phyloP scores from a whole-genome alignment of 1,140 invertebrate genomes.

The Dryas iulia region DNA sequence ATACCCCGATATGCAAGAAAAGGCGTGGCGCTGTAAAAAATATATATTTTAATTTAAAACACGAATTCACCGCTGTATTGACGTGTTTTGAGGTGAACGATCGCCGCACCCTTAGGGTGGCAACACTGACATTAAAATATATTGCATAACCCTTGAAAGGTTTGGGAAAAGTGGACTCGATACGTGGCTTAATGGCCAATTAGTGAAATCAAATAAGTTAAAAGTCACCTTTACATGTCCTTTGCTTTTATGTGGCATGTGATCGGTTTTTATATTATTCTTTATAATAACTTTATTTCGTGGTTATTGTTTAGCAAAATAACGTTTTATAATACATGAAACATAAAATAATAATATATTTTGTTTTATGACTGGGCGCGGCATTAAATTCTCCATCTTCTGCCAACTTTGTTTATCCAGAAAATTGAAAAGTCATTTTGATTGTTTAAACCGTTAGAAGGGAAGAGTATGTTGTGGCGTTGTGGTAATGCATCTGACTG shows the following conservation, averaged over 20 bases:
- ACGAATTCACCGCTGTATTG: neutral
- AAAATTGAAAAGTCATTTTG: too few species aligned
- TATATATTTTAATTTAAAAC: neutral
- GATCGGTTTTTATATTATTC: neutral
- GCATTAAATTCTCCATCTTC: too few species aligned
- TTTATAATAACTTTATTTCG: neutral
- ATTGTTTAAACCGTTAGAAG: too few species aligned
- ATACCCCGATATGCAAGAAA: too few species aligned
- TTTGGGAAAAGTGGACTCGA: slow-evolving; percentile 5
- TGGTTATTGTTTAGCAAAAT: too few species aligned
- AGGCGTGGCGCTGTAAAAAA: too few species aligned
- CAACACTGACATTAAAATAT: slow-evolving; percentile 24
- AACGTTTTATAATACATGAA: too few species aligned
- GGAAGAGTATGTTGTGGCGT: too few species aligned
- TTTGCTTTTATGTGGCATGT: neutral
- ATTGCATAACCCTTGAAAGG: slow-evolving; percentile 22
- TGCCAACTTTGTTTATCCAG: too few species aligned
- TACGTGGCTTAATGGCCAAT: slow-evolving; percentile 18
- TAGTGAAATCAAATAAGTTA: slow-evolving; percentile 14
- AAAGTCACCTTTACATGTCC: neutral
- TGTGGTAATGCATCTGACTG: too few species aligned
- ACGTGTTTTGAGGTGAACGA: slow-evolving; percentile 41
- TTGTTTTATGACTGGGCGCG: too few species aligned
- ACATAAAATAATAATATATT: too few species aligned
- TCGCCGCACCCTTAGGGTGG: slow-evolving; percentile 48